Evolutionary conservation across 37 sponge, comb jelly and placozoan species (phyloP).

Genomic region (Cliona cf. orientalis): DNA sequence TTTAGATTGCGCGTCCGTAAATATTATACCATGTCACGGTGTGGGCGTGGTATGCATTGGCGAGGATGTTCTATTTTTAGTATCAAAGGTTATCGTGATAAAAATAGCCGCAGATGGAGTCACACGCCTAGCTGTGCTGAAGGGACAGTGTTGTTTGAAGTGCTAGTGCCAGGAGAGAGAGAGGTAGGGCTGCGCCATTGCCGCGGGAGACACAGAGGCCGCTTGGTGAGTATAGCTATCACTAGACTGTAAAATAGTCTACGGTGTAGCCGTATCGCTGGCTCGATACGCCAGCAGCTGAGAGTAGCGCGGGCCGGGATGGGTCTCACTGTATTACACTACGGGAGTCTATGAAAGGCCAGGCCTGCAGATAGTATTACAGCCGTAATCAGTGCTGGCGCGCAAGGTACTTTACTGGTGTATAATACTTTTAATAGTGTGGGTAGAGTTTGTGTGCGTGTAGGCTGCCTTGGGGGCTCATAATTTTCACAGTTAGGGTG

Average conservation of each 20-base stretch:
- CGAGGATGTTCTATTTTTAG: conserved; percentile 35
- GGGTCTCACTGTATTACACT: neutral
- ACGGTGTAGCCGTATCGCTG: no score
- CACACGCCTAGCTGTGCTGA: neutral
- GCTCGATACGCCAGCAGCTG: neutral
- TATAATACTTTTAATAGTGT: no score
- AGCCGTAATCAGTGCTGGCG: neutral
- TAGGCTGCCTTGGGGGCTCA: no score
- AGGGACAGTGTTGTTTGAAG: neutral
- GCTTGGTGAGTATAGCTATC: no score
- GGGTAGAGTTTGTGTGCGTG: neutral
- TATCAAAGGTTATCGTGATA: conserved; percentile 6
- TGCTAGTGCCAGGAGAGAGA: neutral
- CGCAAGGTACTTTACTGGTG: no score
- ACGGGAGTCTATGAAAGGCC: neutral
- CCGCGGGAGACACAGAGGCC: neutral
- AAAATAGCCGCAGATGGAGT: conserved; percentile 13
- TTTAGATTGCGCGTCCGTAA: neutral
- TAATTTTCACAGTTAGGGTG: neutral
- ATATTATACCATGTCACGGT: neutral
- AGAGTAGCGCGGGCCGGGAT: neutral
- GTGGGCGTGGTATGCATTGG: neutral
- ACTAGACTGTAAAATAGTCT: no score
- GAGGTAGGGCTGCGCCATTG: neutral
- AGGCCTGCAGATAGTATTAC: neutral